Evolutionary conservation across 2,113 vertebrate species (phyloP), one percentile per base, ranked within the genome.

Genomic region (Asarcornis scutulata): DNA sequence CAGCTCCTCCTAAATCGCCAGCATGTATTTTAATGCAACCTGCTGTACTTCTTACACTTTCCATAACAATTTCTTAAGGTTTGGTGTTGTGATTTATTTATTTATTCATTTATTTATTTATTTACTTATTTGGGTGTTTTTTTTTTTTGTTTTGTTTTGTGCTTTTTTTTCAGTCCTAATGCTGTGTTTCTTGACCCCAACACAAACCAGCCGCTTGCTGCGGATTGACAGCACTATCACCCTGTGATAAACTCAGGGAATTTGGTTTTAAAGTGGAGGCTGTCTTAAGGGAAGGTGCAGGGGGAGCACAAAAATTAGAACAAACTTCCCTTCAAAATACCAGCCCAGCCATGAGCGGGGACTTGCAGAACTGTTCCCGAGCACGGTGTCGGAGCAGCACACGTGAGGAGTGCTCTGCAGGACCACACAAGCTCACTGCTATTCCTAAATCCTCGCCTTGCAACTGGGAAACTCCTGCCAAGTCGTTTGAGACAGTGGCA

Each of bases 341-440:
- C 68, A 92, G 62, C 95, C 58, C 71, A 78, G 80, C 94, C 86
- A 9, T 89, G 23, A 91, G 87, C 12, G 32, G 81, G 98, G 97
- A 94, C 80, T 95, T 92, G 92, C 88, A 88, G 91, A 96, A 97
- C 91, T 93, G 95, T 96, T 96, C 84, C 92, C 92, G 82, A 72
- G 67, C 59, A 81, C 89, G 59, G 63, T 22, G 32, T 58, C 0
- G 3, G 83, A 68, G 67, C 92, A 40, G 91, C 6, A 26, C 95
- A 96, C 52, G 20, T 93, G 95, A 88, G 60, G 67, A 97, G 74
- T 7, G 12, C 91, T 94, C 95, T 98, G 96, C 95, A 97, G 97
- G 98, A 97, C 97, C 97, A 97, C 98, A 97, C 98, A 98, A 91
- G 97, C 95, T 98, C 79, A 71, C 58, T 89, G 84, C 91, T 26